These are phyloP conservation scores for Spizaetus ornatus DNA, from an alignment of 2,113 vertebrate species.

Conservation along the genomic window DNA sequence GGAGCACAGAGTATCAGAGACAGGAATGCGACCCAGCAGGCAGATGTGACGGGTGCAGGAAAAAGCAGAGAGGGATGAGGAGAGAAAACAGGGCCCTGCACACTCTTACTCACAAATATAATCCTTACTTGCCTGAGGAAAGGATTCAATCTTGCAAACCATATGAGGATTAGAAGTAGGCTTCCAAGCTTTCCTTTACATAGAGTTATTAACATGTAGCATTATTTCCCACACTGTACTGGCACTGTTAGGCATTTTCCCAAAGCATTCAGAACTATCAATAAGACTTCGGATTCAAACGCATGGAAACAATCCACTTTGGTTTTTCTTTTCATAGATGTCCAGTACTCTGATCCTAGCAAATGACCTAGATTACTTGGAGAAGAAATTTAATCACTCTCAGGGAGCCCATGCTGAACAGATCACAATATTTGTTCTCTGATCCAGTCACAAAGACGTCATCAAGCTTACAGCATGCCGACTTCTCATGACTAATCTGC, in stretches of 20 bases:
- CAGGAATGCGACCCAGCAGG: background rate
- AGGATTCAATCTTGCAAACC: background rate
- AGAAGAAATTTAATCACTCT: background rate
- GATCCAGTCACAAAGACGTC: constrained; percentile 49
- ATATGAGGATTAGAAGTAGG: background rate
- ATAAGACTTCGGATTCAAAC: background rate
- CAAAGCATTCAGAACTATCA: background rate
- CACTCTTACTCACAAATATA: background rate
- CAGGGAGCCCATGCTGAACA: background rate
- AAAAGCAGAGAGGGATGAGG: background rate
- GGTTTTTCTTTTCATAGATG: background rate
- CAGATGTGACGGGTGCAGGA: background rate
- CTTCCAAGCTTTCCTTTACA: background rate
- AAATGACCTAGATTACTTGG: background rate
- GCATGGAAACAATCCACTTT: background rate
- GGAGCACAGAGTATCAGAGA: background rate
- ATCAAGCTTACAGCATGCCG: background rate
- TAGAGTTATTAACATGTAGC: background rate
- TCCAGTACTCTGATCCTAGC: background rate
- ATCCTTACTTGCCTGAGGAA: background rate
- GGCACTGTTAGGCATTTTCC: background rate
- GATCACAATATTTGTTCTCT: constrained; percentile 43
- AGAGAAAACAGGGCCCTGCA: background rate
- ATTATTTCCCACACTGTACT: background rate
- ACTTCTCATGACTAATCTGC: constrained; percentile 42